Evolutionary conservation across 2,888 invertebrate genomes (phyloP).

Genomic region (Geophilus truncorum): DNA sequence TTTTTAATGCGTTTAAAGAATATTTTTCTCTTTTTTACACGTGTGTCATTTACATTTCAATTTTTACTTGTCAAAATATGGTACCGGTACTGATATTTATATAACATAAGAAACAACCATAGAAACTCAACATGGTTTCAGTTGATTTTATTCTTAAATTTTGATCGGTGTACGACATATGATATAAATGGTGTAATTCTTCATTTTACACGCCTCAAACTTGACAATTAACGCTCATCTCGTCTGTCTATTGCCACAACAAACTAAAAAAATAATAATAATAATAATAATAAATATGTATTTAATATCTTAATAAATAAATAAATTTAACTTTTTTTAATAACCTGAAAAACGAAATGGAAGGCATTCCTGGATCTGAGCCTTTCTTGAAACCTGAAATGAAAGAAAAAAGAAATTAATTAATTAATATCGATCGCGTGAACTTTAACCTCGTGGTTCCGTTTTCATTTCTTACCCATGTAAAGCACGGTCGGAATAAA

Average conservation of each 20-base stretch:
- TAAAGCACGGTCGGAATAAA: conserved; percentile 65
- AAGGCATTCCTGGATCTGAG: not conserved
- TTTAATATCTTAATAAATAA: not conserved
- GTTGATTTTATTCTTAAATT: not conserved
- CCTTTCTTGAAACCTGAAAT: not conserved
- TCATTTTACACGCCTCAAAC: too few species aligned
- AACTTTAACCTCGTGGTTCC: not conserved
- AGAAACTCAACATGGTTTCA: too few species aligned
- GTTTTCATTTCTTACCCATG: conserved; percentile 52
- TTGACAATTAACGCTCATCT: not conserved
- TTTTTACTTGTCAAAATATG: too few species aligned
- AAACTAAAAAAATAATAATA: not conserved
- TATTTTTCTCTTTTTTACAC: too few species aligned
- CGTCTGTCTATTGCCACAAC: not conserved
- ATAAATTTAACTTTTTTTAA: not conserved
- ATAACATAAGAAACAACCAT: too few species aligned
- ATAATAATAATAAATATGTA: not conserved
- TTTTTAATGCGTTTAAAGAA: too few species aligned
- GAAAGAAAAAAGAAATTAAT: not conserved
- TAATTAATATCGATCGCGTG: not conserved
- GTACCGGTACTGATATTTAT: too few species aligned
- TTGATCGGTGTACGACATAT: too few species aligned
- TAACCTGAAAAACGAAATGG: not conserved
- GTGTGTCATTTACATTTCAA: too few species aligned
- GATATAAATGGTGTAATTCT: too few species aligned